Percentiles rank a stretch among this genome's conserved stretches.
phyloP scores from a whole-genome alignment of 2,113 vertebrate genomes.

The Agelaius tricolor region DNA sequence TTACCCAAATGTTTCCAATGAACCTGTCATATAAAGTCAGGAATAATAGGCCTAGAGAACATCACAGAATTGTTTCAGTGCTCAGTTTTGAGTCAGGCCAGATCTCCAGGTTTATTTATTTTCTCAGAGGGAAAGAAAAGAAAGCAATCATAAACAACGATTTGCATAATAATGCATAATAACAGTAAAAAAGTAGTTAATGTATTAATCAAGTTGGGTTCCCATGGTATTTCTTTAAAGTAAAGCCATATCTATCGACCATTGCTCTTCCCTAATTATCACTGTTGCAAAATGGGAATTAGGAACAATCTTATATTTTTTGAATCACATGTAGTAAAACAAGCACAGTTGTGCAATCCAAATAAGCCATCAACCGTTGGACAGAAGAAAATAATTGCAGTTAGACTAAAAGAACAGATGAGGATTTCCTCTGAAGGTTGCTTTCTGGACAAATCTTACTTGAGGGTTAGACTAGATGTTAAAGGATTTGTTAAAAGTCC shows the following conservation, averaged over 20 bases:
- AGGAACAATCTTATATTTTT: not conserved
- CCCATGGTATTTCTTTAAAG: not conserved
- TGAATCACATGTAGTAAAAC: not conserved
- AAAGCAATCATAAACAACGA: not conserved
- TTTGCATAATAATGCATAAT: not conserved
- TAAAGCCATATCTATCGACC: not conserved
- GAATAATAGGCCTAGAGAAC: not conserved
- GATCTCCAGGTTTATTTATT: not conserved
- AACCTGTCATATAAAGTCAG: not conserved
- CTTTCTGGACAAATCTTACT: not conserved
- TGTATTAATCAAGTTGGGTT: not conserved
- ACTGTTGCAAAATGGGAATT: not conserved
- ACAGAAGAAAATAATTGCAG: not conserved
- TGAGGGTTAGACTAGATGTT: not conserved
- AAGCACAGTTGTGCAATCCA: not conserved
- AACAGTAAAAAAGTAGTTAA: not conserved
- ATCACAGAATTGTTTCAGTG: not conserved
- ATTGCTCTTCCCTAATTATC: not conserved
- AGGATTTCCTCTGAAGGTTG: not conserved
- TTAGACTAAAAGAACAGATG: not conserved
- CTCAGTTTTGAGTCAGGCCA: not conserved
- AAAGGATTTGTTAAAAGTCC: not conserved
- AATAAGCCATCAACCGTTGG: not conserved
- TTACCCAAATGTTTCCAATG: slow-evolving; percentile 3
- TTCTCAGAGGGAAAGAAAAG: not conserved